Evolutionary conservation across 1,140 invertebrate species (phyloP), one percentile per base, ranked within the genome.

Genomic region (Eufriesea mexicana): DNA sequence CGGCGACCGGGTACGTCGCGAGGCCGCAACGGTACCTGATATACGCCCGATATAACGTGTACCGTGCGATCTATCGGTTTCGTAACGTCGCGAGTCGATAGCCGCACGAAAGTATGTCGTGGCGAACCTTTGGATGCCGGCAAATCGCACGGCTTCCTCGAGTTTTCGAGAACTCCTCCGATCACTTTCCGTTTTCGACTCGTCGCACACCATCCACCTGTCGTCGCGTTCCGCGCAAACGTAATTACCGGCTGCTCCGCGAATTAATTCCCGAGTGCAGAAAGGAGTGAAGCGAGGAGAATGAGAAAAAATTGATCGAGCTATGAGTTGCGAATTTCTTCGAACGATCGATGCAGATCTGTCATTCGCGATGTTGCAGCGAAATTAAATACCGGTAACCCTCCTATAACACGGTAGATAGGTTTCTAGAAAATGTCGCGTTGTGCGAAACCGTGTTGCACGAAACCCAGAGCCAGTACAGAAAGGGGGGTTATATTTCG

Each of bases 1-100:
- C 16, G 73, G 61, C 54, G 79, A 45, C n/a, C 78, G 47, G 72
- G 72, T 76, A 76, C 79, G 72, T 82, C 79, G 79, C 72, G 79
- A 76, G 79, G 72, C 72, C 79, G 79, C 79, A 82, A 76, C 79
- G 79, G 79, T 82, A 76, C 79, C 73, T 76, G 79, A 82, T 82
- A 82, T 67, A 76, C 79, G 73, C 62, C 62, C 62, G 79, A 82
- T 82, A 75, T 80, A 73, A 54, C 47, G 75, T 70, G 45, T 78
- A 68, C 76, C 55, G 59, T 18, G 62, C 79, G 79, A 82, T 74
- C 79, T 82, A 82, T 82, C 79, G 62, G 61, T 82, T 82, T 82
- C 72, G 73, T 23, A 76, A 82, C 45, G 51, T 28, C 70, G 61
- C 61, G 59, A 54, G 61, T 74, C 70, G 72, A 76, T 81, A 45